Base-by-base conservation (phyloP, 2,797 vertebrate species). In the Parauchenoglanis punctatus region DNA sequence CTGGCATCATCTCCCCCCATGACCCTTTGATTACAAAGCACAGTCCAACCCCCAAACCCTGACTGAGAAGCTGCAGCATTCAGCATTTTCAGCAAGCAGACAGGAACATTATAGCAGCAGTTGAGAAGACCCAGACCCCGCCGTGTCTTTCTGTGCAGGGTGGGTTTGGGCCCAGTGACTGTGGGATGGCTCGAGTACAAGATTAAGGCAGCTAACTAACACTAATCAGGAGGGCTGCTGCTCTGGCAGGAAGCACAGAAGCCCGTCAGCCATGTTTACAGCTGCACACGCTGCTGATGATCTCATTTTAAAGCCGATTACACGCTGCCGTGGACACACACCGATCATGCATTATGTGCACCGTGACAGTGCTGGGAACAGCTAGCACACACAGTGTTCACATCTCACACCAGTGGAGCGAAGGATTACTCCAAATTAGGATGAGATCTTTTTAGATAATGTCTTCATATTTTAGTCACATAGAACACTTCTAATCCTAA, bases 281-380 rank as follows among this genome's bases (percentile, higher is more conserved):
- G 89, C 83, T 28, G 89, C 91, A 90, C 92, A 91, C 91, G 90
- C 91, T 86, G 72, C 67, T 92, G 93, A 94, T 96, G 92, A 94
- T 94, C 90, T 92, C 91, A 87, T 90, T 93, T 95, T 94, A 95
- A 91, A 93, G 92, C 90, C 93, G 94, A 94, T 96, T 95, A 94
- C 92, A 93, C 92, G 93, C 94, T 93, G 91, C 92, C 93, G 90
- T 91, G 94, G 94, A 91, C 93, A 93, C 92, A 93, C 92, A 91
- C 91, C 92, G 92, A n/a, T 11, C 46, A 87, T 85, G 70, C 92
- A 93, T 93, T 92, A 91, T 87, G 91, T 85, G 89, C 84, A 59
- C 88, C 92, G 91, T 88, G 91, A 70, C n/a, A 90, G 70, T 91
- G 90, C 91, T 46, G 73, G 28, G 89, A 23, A 54, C 94, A 94